Evolutionary conservation across 2,888 invertebrate genomes (phyloP), one percentile per base, ranked within the genome.

Genomic region (Tinea pellionella): DNA sequence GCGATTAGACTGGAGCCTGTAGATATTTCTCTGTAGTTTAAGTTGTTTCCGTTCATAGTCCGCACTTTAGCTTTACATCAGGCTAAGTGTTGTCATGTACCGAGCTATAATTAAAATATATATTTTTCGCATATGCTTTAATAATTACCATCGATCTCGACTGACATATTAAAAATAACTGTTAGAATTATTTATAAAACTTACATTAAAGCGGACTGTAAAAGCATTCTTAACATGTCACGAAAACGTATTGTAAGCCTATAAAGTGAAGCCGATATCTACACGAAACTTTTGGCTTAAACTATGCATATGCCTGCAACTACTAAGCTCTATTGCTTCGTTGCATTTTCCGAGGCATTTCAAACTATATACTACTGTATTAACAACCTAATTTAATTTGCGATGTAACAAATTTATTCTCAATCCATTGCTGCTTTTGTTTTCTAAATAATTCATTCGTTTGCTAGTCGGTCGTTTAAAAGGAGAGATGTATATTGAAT

Each of bases 201-300:
- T 24, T 24, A 3, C 6, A 24, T 6, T 24, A 24, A 24, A 24
- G 24, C 24, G 6, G n/a, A n/a, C n/a, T 24, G 24, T 24, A 24
- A 53, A 24, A 47, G 13, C 18, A 24, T 24, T 24, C 53, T 24
- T 4, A 53, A 53, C 11, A 18, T 53, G 24, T 47, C 47, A 53
- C 6, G 7, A n/a, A 24, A 53, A 24, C 53, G 18, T 24, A 53
- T 24, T n/a, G 53, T 12, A 47, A 53, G 53, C 4, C n/a, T 24
- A 24, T 53, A 24, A 53, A 24, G 18, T 53, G 12, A 47, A 53
- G 53, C 53, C 24, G 53, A 53, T 53, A 53, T 53, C 53, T 53
- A 62, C 62, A 63, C 61, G 63, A 61, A 65, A 68, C 63, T 69
- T 69, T 66, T 66, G 69, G 61, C 65, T 63, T 65, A 64, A 64